Evolutionary conservation across 2,797 vertebrate species (phyloP), one percentile per base, ranked within the genome.

Genomic region (Poeciliopsis presidionis): DNA sequence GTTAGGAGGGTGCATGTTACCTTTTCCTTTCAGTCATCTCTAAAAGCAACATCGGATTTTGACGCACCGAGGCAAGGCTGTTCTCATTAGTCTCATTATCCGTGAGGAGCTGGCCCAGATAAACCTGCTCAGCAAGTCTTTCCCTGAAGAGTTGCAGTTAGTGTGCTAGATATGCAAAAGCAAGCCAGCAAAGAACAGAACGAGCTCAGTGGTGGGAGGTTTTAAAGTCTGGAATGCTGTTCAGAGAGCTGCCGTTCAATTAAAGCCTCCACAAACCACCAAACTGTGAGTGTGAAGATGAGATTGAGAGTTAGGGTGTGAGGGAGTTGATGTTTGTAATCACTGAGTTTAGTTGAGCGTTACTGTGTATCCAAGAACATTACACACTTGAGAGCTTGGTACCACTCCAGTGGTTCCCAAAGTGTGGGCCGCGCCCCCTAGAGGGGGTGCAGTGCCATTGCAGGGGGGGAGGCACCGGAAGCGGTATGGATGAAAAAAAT

Each of bases 91-190:
- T 72, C 86, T 89, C 86, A 57, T 82, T 86, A 92, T 93, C 90
- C 90, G 82, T 1, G 61, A 89, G 90, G 92, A 91, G 89, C 86
- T 92, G 91, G 91, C 91, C 93, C 89, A 93, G 89, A 93, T 93
- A 94, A 91, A 92, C 88, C 87, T 87, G 85, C 89, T 88, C 89
- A 91, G 91, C 88, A 86, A 89, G 84, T 76, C 84, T 81, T 76
- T 91, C 91, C 88, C 91, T 46, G 55, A 82, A 92, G 92, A 92
- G 75, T 82, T 91, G 86, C 83, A 84, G 88, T 88, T 88, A 87
- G 86, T 93, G 92, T 83, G 88, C 89, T 91, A 89, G 65, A 93
- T 90, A 90, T 90, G 87, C 88, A 91, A 91, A 91, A 90, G 73
- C 80, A 77, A 88, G 87, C 71, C 80, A 73, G 81, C 80, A 89